These are phyloP conservation scores for Capitulum mitella DNA, from an alignment of 2,888 invertebrate genomes.

Conservation along the genomic window DNA sequence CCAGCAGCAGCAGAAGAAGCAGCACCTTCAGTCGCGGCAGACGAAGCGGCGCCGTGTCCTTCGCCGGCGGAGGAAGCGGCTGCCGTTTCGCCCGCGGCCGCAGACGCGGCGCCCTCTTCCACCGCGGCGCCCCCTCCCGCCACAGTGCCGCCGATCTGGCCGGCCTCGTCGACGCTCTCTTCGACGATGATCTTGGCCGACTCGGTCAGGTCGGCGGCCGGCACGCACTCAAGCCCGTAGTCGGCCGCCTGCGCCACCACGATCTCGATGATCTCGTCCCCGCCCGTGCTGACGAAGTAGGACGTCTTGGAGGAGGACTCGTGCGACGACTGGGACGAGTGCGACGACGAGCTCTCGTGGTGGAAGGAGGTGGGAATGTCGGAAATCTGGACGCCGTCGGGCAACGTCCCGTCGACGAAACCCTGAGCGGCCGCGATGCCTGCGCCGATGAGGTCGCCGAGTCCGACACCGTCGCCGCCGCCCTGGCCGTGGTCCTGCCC, in stretches of 20 bases:
- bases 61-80: neutral
- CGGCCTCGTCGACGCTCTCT: neutral
- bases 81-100: neutral
- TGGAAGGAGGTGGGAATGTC: neutral
- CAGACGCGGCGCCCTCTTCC: too few relatives aligned
- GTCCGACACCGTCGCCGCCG: too few relatives aligned
- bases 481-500: too few relatives aligned
- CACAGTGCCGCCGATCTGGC: too few relatives aligned
- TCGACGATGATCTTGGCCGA: neutral
- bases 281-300: neutral
- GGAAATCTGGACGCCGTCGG: too few relatives aligned
- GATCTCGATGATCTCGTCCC: neutral
- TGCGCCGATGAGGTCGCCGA: too few relatives aligned
- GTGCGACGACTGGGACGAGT: neutral
- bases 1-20: too few relatives aligned
- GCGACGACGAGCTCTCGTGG: neutral
- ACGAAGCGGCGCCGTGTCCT: neutral
- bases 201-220: neutral
- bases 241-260: neutral
- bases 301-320: neutral
- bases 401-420: too few relatives aligned
- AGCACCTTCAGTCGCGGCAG: too few relatives aligned
- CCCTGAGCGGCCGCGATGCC: too few relatives aligned
- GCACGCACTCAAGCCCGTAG: neutral
- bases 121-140: neutral